Base-by-base conservation (phyloP, 2,797 vertebrate genomes). In the Gymnothorax reevesii region DNA sequence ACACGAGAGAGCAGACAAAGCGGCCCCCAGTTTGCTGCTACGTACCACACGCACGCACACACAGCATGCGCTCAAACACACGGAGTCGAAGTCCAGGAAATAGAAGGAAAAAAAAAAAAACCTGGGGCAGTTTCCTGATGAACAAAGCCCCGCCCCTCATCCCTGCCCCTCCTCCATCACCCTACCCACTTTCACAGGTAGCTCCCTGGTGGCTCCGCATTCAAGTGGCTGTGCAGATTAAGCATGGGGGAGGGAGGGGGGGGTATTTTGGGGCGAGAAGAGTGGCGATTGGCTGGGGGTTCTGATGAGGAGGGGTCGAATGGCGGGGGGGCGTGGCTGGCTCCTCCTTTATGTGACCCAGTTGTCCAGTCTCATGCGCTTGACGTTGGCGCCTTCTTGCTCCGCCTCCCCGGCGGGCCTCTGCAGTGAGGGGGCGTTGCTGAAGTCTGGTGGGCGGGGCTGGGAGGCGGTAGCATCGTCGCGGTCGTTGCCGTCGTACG, bases 321-420 rank as follows among this genome's bases (percentile, higher is more conserved):
- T 6, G 64, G 60, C 4, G 57, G 22, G 15, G 13, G 60, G 25
- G 75, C 59, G 77, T 69, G 71, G 33, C 62, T 60, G 10, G 62
- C 73, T 8, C 15, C 27, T 84, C 66, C 13, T 85, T 94, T 97
- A 98, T 97, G 97, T 98, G 90, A 98, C 97, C 98, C 98, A 99
- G 90, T 97, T 88, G 86, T 99, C 98, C 92, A 99, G 94, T 88
- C 97, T 97, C 97, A 99, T 97, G 90, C 98, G 97, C 93, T 99
- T 99, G 82, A 97, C 95, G 10, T 96, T 97, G 15, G 96, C 95
- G 90, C 95, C 97, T 86, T 99, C 98, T 86, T 96, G 97, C 86
- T 98, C 97, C n/a, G 94, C 88, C 95, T 91, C 92, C 8, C 92
- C 95, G 0, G 95, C 92, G 69, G 96, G 94, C 87, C 97, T 93